These are phyloP conservation scores for Eupithecia subumbrata DNA, from an alignment of 2,888 invertebrate species.

Conservation along the genomic window DNA sequence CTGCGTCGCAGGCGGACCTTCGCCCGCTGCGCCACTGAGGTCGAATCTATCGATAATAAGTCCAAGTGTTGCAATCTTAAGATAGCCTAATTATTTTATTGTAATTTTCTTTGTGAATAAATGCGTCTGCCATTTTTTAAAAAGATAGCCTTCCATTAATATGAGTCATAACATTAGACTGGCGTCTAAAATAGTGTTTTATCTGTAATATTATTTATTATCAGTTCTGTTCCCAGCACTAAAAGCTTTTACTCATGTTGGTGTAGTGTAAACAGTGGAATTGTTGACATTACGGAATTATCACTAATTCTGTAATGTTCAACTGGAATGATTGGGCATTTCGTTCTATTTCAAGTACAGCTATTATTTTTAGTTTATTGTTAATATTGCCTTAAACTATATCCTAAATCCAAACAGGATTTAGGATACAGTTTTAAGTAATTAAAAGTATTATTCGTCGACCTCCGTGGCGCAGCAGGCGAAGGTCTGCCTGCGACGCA, in stretches of 20 bases:
- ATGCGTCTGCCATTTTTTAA: too few species aligned
- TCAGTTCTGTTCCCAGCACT: constrained; percentile 39
- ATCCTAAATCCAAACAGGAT: too few species aligned
- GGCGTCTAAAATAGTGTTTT: background rate
- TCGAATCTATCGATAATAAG: background rate
- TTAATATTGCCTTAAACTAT: too few species aligned
- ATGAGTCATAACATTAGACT: background rate
- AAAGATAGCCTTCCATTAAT: background rate
- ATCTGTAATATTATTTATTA: background rate
- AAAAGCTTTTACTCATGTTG: constrained; percentile 53
- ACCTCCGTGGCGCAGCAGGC: too few species aligned
- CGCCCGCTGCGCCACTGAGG: too few species aligned
- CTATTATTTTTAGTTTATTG: too few species aligned
- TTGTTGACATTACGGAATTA: constrained; percentile 35
- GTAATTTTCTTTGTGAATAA: too few species aligned
- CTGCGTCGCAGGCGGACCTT: too few species aligned
- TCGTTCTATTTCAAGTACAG: background rate
- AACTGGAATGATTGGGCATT: constrained; percentile 8
- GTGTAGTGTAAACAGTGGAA: constrained; percentile 26
- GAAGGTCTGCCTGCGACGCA: too few species aligned
- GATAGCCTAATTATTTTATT: too few species aligned
- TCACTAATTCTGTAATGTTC: constrained; percentile 10
- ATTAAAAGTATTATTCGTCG: too few species aligned
- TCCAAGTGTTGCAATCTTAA: background rate
- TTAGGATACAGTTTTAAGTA: too few species aligned